Base-by-base conservation (phyloP, 2,888 invertebrate species). In the Candidula unifasciata region DNA sequence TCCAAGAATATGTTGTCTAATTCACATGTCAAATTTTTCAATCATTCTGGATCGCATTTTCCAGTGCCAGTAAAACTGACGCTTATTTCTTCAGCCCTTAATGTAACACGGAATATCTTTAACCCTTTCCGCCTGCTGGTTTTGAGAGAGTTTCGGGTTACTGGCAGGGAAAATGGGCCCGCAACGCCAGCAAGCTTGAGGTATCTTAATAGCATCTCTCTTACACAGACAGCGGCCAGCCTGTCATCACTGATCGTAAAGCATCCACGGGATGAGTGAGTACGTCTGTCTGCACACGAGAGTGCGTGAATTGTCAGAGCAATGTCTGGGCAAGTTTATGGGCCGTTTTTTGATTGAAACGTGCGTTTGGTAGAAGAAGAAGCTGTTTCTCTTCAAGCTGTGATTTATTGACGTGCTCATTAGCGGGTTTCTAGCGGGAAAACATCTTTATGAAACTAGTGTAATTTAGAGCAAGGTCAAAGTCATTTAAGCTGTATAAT, bases 161-260 rank as follows among this genome's bases (percentile, higher is more conserved):
- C n/a, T 74, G 73, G 73, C 73, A 74, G 27, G 52, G 73, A 74
- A 74, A 74, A 74, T 74, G 16, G 44, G 44, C 73, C 73, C 27
- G n/a, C 37, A 74, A 52, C 73, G 27, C 73, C 35, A 52, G 27
- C 3, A 6, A 27, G 44, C 52, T 27, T 27, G 52, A 44, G 18
- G 52, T 74, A 74, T 74, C 73, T 74, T 74, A 74, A 74, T 74
- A 74, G 73, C 73, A 74, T 74, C 73, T 74, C 44, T 18, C 27
- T 52, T 52, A 27, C 73, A 27, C 52, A 74, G 52, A 74, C 52
- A 27, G 13, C 27, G 16, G 27, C 27, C 73, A 74, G 27, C 52
- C 44, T 74, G 44, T 52, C 73, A 74, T 74, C 27, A 27, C 73
- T 2, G 8, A 21, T 60, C 60, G 60, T 13, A 60, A 60, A 60